Conservation (phyloP, 2,888 invertebrate genomes). For the Yponomeuta malinellus region DNA sequence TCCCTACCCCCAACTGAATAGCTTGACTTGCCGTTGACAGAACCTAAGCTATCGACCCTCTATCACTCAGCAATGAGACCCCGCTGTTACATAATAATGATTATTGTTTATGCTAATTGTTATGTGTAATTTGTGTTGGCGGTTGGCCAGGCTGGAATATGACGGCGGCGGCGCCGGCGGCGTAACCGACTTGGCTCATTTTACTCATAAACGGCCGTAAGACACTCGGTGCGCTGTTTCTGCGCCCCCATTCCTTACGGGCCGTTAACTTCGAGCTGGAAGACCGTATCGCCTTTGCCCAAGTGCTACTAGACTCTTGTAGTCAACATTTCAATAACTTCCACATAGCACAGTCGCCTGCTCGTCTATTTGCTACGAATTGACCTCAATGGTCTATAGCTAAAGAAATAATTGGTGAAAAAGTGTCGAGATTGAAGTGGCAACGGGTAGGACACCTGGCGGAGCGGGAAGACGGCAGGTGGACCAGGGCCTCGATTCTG, state of each 20-base stretch:
- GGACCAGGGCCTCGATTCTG: too few species aligned
- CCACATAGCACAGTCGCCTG: too few species aligned
- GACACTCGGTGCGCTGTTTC: not conserved
- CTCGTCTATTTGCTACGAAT: too few species aligned
- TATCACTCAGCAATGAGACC: not conserved
- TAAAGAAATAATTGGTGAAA: too few species aligned
- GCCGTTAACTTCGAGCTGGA: not conserved
- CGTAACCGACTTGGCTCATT: constrained; percentile 45
- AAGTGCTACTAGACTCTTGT: not conserved
- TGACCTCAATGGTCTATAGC: too few species aligned
- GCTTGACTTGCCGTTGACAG: too few species aligned
- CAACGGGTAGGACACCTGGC: too few species aligned
- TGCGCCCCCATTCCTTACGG: constrained; percentile 6
- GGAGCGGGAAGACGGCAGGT: too few species aligned
- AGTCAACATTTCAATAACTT: too few species aligned
- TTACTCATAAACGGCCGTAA: constrained; percentile 35
- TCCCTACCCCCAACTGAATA: too few species aligned
- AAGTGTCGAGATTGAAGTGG: too few species aligned
- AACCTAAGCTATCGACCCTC: too few species aligned
- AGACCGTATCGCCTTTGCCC: not conserved
- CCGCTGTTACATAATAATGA: not conserved
- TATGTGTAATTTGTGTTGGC: constrained; percentile 54
- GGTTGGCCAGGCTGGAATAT: constrained; percentile 50
- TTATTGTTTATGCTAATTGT: constrained; percentile 29
- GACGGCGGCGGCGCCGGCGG: constrained; percentile 42